Base-by-base conservation (phyloP, 2,888 invertebrate genomes). In the Campopleginae sp. region DNA sequence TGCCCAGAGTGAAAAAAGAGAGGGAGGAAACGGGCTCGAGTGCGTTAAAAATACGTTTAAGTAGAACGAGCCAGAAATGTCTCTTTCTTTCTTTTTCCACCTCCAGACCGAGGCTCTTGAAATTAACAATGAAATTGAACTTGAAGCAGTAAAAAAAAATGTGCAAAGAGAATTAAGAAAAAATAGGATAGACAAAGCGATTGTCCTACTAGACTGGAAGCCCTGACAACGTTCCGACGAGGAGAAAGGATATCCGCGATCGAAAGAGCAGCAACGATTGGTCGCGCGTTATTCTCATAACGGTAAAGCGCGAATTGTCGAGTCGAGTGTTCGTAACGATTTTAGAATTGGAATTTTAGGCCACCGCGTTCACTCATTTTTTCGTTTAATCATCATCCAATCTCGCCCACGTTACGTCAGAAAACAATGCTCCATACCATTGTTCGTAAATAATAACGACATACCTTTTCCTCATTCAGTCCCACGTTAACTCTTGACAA, bases 31-130 rank as follows among this genome's bases (percentile, higher is more conserved):
- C 83, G 77, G 78, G 80, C 77, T 79, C 74, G 84, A 77, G 72
- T 72, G 80, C 84, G 86, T 92, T 92, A 91, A 91, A 91, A 92
- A 76, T 65, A 91, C 91, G 92, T 86, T 88, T 84, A 91, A 92
- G 92, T 92, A 88, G 92, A 91, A 91, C 92, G 89, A 75, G 65
- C 42, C 63, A 48, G 80, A 80, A 46, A 65, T 42, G 61, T 54
- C 19, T 23, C 46, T 82, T 87, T 86, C 85, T 70, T 81, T 63
- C 58, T 80, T 80, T 63, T 61, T 66, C 83, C 38, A 75, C 23
- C 74, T 48, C 70, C 27, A 51, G 51, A 63, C 61, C n/a, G n/a
- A n/a, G n/a, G n/a, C 61, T 51, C 19, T 12, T 14, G 5, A 68
- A 68, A 44, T 44, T 23, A 7, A 44, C 23, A 0, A 7, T 17